Conservation (phyloP, 2,797 vertebrate species). For the Champsocephalus esox region DNA sequence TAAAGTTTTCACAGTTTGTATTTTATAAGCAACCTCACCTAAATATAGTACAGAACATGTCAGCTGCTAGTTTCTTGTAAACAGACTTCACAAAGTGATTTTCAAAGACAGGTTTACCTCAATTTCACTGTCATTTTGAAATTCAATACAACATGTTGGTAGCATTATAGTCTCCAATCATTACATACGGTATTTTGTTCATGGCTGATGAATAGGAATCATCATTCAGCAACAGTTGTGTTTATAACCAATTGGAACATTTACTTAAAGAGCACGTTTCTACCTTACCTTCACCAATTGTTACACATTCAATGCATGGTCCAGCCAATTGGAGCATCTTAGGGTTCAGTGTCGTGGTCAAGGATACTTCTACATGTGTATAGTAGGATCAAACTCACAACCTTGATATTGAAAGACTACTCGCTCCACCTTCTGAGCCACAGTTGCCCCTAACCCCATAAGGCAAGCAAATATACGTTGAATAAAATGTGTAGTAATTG, state of each 20-base stretch:
- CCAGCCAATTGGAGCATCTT: neutral
- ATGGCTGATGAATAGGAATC: slow-evolving; percentile 38
- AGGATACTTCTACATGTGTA: neutral
- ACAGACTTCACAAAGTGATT: slow-evolving; percentile 10
- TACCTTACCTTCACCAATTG: neutral
- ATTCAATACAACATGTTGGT: slow-evolving; percentile 3
- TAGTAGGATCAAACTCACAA: neutral
- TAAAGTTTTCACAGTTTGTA: slow-evolving; percentile 15
- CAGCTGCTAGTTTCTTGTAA: neutral
- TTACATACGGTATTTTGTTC: slow-evolving; percentile 25
- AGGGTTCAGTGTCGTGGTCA: neutral
- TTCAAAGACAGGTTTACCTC: slow-evolving; percentile 3
- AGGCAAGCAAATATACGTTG: slow-evolving; percentile 24
- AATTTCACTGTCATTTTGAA: slow-evolving; percentile 5
- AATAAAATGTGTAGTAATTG: slow-evolving; percentile 36
- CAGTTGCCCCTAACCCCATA: slow-evolving; percentile 1
- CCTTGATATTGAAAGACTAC: neutral
- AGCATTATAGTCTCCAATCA: neutral
- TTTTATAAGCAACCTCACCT: neutral
- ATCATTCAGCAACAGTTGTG: slow-evolving; percentile 3
- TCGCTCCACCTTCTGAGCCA: neutral
- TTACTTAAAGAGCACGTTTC: neutral
- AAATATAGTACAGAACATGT: neutral
- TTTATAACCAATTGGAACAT: slow-evolving; percentile 7
- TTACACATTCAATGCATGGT: neutral